Evolutionary conservation across 1,140 invertebrate genomes (phyloP).

Genomic region (Stegodyphus mimosarum): DNA sequence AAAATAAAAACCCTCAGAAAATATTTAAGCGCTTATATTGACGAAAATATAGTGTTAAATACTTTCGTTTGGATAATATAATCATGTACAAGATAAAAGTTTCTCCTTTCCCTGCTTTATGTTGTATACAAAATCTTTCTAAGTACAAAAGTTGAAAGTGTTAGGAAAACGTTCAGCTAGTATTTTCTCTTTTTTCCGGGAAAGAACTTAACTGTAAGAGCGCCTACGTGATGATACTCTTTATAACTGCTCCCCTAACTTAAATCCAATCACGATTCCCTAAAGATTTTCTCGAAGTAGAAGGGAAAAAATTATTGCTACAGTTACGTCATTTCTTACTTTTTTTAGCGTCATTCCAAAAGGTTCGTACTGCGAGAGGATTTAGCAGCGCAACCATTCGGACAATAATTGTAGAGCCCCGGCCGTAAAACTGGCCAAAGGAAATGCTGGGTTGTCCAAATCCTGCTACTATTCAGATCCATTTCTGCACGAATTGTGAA

Average conservation of each 20-base stretch:
- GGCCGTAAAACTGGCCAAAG: slow-evolving; percentile 19
- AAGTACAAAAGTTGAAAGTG: no score
- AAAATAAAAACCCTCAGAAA: no score
- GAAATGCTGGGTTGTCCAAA: slow-evolving; percentile 35
- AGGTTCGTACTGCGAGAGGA: slow-evolving; percentile 6
- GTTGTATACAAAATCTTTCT: no score
- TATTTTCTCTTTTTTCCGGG: slow-evolving; percentile 7
- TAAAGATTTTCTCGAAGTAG: slow-evolving; percentile 36
- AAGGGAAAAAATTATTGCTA: slow-evolving; percentile 45
- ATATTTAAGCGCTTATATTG: no score
- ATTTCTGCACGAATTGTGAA: neutral
- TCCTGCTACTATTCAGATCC: slow-evolving; percentile 20
- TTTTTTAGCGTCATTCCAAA: neutral
- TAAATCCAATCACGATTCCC: slow-evolving; percentile 51
- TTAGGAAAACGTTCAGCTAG: no score
- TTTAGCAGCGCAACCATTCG: slow-evolving; percentile 22
- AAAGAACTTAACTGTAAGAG: slow-evolving; percentile 35
- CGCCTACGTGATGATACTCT: slow-evolving; percentile 40
- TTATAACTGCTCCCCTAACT: slow-evolving; percentile 45
- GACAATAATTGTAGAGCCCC: slow-evolving; percentile 44
- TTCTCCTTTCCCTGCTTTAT: no score
- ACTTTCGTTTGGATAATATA: no score
- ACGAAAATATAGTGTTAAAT: no score
- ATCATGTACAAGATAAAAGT: no score
- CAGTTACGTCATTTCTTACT: slow-evolving; percentile 13